Percentiles rank a stretch among this genome's conserved stretches.
Evolutionary conservation across 2,113 vertebrate species (phyloP).

Genomic region (Ciconia maguari): DNA sequence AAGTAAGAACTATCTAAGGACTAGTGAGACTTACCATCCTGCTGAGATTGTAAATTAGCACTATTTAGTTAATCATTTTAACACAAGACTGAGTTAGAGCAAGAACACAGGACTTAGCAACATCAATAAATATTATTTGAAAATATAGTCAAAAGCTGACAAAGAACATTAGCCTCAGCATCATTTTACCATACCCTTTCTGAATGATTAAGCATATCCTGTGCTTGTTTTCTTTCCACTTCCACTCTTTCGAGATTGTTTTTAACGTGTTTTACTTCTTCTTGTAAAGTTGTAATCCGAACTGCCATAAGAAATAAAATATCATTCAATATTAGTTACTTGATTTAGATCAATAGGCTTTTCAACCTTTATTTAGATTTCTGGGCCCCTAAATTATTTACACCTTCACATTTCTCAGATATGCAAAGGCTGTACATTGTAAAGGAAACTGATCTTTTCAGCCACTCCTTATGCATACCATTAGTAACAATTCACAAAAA

Average conservation of each 20-base stretch:
- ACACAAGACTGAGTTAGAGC: background rate
- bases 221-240: conserved; percentile 89
- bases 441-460: background rate
- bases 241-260: conserved; percentile 89
- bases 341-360: background rate
- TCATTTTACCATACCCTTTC: conserved; percentile 84
- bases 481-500: background rate
- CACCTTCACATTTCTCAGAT: background rate
- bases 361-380: background rate
- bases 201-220: conserved; percentile 90
- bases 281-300: conserved; percentile 88
- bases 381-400: background rate
- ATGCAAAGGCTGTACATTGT: background rate
- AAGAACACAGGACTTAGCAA: background rate
- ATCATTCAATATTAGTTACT: background rate
- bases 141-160: background rate
- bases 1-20: background rate
- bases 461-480: background rate
- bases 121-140: background rate
- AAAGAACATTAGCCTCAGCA: background rate
- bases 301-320: conserved; percentile 69
- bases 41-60: background rate
- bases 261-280: conserved; percentile 91
- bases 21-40: background rate
- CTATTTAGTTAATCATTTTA: background rate